A percentile compares a stretch with the other conserved stretches of the same genome.
Conservation (phyloP, 1,140 invertebrate genomes). For the Lasaia peninsularis region DNA sequence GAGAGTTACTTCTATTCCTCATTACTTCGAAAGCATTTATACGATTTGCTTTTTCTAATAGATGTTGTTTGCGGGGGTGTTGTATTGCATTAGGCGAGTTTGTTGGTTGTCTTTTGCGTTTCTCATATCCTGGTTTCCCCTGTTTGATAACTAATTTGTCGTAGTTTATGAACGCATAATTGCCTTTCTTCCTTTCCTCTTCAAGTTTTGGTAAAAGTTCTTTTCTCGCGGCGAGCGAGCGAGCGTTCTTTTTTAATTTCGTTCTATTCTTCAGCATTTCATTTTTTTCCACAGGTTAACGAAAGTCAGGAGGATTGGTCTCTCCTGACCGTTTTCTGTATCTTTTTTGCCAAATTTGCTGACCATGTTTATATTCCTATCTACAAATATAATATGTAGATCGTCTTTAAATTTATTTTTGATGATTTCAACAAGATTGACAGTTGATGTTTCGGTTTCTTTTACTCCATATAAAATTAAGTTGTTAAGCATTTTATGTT, state of each 20-base stretch:
- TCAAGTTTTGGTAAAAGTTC: slow-evolving; percentile 21
- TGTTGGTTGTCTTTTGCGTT: slow-evolving; percentile 25
- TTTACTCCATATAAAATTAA: slow-evolving; percentile 32
- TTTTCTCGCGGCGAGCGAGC: slow-evolving; percentile 26
- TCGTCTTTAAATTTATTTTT: slow-evolving; percentile 23
- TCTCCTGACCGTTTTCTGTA: slow-evolving; percentile 14
- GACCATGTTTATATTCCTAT: slow-evolving; percentile 23
- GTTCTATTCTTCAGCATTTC: background rate
- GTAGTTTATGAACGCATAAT: slow-evolving; percentile 31
- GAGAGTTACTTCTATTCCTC: slow-evolving; percentile 25
- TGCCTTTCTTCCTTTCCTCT: slow-evolving; percentile 37
- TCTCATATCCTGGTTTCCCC: slow-evolving; percentile 20
- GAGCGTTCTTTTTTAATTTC: background rate
- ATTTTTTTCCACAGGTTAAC: slow-evolving; percentile 11
- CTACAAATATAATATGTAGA: slow-evolving; percentile 20
- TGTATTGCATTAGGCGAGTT: slow-evolving; percentile 21
- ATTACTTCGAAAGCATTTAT: slow-evolving; percentile 29
- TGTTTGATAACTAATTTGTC: slow-evolving; percentile 34
- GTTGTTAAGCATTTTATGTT: background rate
- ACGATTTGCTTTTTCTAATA: slow-evolving; percentile 20
- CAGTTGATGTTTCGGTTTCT: slow-evolving; percentile 22
- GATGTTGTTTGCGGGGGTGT: slow-evolving; percentile 25
- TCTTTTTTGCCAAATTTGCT: slow-evolving; percentile 26
- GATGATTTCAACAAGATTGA: slow-evolving; percentile 21
- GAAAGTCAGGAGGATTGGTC: slow-evolving; percentile 28